These are phyloP conservation scores for Hypomesus transpacificus DNA, from an alignment of 2,113 vertebrate species.

Conservation along the genomic window DNA sequence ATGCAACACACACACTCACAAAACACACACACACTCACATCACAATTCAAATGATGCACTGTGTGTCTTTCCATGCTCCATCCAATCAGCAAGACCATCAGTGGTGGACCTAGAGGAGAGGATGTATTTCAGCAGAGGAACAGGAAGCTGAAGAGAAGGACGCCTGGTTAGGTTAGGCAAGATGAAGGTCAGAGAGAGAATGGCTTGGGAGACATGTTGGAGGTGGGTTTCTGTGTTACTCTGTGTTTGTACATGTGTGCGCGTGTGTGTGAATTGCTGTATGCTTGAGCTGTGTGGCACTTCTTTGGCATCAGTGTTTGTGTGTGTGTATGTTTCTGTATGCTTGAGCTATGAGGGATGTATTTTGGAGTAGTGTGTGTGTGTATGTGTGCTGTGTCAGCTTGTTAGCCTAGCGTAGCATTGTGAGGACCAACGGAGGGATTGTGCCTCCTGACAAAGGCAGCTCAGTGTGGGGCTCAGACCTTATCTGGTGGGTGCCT, in stretches of 20 bases:
- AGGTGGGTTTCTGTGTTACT: too few species aligned
- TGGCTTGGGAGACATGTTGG: too few species aligned
- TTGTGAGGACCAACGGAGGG: neutral
- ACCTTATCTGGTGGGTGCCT: neutral
- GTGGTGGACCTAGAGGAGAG: too few species aligned
- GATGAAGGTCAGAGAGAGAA: too few species aligned
- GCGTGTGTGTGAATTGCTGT: too few species aligned
- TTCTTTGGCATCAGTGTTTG: neutral
- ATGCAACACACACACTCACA: neutral
- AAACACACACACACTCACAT: neutral
- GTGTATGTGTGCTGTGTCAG: neutral
- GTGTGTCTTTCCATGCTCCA: too few species aligned
- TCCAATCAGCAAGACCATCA: too few species aligned
- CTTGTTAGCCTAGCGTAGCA: conserved; percentile 1
- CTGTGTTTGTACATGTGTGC: too few species aligned
- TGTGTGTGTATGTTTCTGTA: neutral
- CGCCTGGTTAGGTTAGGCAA: too few species aligned
- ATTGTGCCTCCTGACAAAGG: neutral
- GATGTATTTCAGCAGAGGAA: too few species aligned
- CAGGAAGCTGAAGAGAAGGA: too few species aligned
- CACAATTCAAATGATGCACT: neutral
- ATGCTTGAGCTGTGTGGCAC: too few species aligned
- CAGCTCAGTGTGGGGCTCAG: neutral
- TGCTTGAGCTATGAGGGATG: neutral
- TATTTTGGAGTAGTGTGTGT: neutral